Base-by-base conservation (phyloP, 1,140 invertebrate genomes). In the Neomicropteryx cornuta region DNA sequence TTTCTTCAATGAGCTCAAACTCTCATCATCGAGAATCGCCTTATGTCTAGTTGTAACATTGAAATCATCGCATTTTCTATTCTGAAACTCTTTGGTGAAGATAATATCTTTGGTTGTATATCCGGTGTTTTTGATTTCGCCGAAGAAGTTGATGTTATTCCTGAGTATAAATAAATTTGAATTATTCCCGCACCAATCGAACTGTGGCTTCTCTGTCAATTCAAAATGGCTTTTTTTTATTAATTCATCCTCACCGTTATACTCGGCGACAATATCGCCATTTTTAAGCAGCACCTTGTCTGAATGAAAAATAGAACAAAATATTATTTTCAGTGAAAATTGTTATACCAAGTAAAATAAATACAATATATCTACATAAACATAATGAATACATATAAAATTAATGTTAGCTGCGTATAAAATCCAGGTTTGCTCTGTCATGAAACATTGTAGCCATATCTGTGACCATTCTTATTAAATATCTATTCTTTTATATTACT, bases 221-320 rank as follows among this genome's bases (percentile, higher is more conserved):
- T 51, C 39, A 32, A 33, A 29, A 6, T 38, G 23, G 23, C 23
- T 8, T 6, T 24, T 24, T 24, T 13, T 24, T 24, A 18, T 43
- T 36, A 18, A 44, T 33, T 17, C 35, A 22, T 51, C 39, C 10
- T 44, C 43, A 2, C 49, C 38, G 41, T 60, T 59, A 46, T 79
- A 80, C 60, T 80, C 75, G 6, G 71, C 76, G 22, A 75, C 47
- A 41, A 72, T 39, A 38, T 66, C 53, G 18, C 75, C 73, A 45
- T 69, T 72, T 30, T 72, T 71, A 30, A 80, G 51, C 43, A 78
- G 41, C 44, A 79, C 58, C 57, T 74, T 76, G 47, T 79, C 77
- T 79, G 53, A 6, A 70, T 66, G 48, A 44, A 46, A 39, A 42
- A 20, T 11, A 38, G 38, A 30, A n/a, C n/a, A n/a, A n/a, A n/a